Evolutionary conservation across 2,888 invertebrate species (phyloP), one percentile per base, ranked within the genome.

Genomic region (Pammene aurita): DNA sequence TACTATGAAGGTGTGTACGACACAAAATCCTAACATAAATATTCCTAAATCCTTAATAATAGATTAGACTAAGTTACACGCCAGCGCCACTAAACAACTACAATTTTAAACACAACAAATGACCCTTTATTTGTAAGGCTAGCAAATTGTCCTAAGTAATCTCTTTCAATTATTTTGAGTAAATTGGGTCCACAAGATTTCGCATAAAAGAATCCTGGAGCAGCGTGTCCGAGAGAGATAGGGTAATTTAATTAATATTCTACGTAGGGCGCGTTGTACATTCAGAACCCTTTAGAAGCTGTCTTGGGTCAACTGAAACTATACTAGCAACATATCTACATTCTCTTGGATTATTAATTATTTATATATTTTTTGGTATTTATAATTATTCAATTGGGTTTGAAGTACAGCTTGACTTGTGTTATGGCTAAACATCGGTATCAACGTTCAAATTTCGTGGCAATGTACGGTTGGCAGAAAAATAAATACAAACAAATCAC

Each of bases 191-290:
- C 71, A 71, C 50, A 73, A 72, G 70, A 70, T 67, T 68, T 60
- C 71, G 65, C 70, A 72, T 70, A 70, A 74, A 72, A 71, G 68
- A 72, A 75, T 72, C 64, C 62, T 66, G 64, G 58, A 71, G 69
- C 57, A 71, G 71, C 71, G 71, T 72, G 73, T 69, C 67, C 71
- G 54, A 71, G 71, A 64, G 70, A 71, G 73, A 75, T 72, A 74
- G 72, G 71, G 68, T 74, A 73, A 75, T 75, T 75, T 73, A 72
- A 75, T 75, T 74, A 73, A 74, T 75, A 72, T 73, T 72, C 71
- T 67, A 70, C 71, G 64, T 73, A 67, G 60, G 56, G 60, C 41
- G 58, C 69, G 60, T 55, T 65, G 58, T 69, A 67, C 72, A 70
- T 72, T 72, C 62, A 54, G 48, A 71, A 74, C 73, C 73, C 73